Evolutionary conservation across 1,140 invertebrate genomes (phyloP), one percentile per base, ranked within the genome.

Genomic region (Antheraea pernyi): DNA sequence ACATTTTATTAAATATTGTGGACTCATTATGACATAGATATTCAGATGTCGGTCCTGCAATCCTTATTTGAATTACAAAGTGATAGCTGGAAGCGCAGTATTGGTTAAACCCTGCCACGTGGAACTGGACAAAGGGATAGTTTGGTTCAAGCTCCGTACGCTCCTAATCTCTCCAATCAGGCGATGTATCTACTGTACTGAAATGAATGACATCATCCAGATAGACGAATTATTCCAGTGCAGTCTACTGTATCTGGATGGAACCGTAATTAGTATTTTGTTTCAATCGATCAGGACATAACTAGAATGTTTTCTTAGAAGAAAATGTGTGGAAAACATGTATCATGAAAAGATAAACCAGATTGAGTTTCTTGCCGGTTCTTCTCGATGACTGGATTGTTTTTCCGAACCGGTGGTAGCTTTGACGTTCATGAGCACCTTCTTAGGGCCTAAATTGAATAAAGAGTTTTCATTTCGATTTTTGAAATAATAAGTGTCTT

Each of bases 91-190:
- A 53, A 53, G 46, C 46, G 46, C 0, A 53, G 13, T 53, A 53
- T 53, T 53, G 46, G 46, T 53, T n/a, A 13, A 63, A 63, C 61
- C 61, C 61, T 11, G 61, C 16, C 22, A 16, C n/a, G 30, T 63
- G 22, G 22, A 63, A 18, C 61, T 18, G 37, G 37, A 63, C 61
- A 63, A 63, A 63, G 61, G 30, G 61, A 10, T 63, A 30, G 61
- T 37, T 63, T 36, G 4, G 30, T 8, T 37, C 61, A 63, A 71
- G 60, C 69, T 37, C 13, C 19, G 59, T 42, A 13, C 13, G 16
- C n/a, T 53, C 46, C 19, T 67, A 68, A 68, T 62, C 70, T 65
- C 61, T 16, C 66, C 70, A 72, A 68, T 72, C 70, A 68, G 53
- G 22, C 53, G 58, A 10, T 53, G 61, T 63, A 65, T 58, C 67